phyloP scores from a whole-genome alignment of 2,797 vertebrate genomes.

The Streptopelia turtur region DNA sequence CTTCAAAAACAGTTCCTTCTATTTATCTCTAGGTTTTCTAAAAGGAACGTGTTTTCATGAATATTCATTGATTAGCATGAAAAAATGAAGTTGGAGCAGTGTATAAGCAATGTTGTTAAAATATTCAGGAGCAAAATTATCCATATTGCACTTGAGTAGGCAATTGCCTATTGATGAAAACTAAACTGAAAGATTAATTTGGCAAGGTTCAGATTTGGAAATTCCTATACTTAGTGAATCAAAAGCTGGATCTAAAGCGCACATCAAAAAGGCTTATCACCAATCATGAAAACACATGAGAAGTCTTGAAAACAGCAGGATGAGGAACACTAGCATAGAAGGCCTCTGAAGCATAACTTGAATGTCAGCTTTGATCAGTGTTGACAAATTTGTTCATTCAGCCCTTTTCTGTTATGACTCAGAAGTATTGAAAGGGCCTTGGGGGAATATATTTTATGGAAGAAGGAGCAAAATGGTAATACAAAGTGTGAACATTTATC shows the following conservation, averaged over 20 bases:
- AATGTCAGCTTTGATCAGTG: conserved; percentile 63
- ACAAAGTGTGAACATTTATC: not conserved
- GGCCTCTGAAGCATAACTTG: conserved; percentile 21
- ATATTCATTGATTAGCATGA: not conserved
- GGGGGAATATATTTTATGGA: not conserved
- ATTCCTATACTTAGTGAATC: not conserved
- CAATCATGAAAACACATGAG: not conserved
- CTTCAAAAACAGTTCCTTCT: not conserved
- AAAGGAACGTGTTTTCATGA: not conserved
- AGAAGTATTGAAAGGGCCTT: not conserved
- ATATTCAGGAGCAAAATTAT: not conserved
- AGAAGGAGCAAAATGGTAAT: not conserved
- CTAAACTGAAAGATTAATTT: conserved; percentile 49
- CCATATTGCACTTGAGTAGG: not conserved
- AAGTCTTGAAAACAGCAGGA: not conserved
- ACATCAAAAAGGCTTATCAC: not conserved
- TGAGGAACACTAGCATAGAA: not conserved
- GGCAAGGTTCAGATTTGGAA: conserved; percentile 1
- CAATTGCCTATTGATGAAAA: conserved; percentile 16
- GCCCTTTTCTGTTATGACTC: not conserved
- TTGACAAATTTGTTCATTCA: conserved; percentile 33
- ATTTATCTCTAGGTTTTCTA: not conserved
- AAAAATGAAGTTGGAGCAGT: not conserved
- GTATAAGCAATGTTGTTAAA: not conserved
- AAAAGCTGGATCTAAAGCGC: conserved; percentile 11